phyloP scores from a whole-genome alignment of 2,113 vertebrate genomes.

The Onychostruthus taczanowskii region DNA sequence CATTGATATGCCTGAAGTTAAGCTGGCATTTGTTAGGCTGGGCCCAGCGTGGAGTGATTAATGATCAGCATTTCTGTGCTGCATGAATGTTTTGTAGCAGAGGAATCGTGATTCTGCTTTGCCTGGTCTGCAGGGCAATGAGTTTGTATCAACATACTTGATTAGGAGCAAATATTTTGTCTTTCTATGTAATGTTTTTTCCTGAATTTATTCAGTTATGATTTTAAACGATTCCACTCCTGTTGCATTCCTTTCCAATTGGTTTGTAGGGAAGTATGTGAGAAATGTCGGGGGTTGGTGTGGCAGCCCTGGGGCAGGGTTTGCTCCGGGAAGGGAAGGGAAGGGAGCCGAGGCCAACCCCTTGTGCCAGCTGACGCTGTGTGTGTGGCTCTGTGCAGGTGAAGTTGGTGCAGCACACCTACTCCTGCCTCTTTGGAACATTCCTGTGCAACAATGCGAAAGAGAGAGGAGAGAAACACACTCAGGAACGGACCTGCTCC shows the following conservation, averaged over 20 bases:
- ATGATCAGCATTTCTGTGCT: background rate
- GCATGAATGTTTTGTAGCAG: background rate
- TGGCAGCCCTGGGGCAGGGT: background rate
- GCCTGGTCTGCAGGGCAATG: background rate
- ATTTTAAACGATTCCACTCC: background rate
- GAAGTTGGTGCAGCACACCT: conserved; percentile 96
- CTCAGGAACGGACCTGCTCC: conserved; percentile 93
- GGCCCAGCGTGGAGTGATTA: background rate
- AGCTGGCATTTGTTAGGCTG: background rate
- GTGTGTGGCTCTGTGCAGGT: conserved; percentile 75
- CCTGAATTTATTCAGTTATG: background rate
- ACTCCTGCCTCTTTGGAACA: conserved; percentile 98
- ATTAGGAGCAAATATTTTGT: background rate
- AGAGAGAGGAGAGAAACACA: conserved; percentile 90
- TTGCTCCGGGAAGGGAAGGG: background rate
- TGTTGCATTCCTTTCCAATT: background rate
- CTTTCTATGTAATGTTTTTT: background rate
- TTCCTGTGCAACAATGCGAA: conserved; percentile 98
- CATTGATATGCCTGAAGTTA: background rate
- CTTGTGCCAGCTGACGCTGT: background rate
- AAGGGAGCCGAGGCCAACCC: background rate
- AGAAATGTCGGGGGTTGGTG: background rate
- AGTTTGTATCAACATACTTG: background rate
- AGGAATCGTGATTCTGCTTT: background rate
- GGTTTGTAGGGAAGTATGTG: background rate